Conservation (phyloP, 2,888 invertebrate genomes). For the Parascotia fuliginaria region DNA sequence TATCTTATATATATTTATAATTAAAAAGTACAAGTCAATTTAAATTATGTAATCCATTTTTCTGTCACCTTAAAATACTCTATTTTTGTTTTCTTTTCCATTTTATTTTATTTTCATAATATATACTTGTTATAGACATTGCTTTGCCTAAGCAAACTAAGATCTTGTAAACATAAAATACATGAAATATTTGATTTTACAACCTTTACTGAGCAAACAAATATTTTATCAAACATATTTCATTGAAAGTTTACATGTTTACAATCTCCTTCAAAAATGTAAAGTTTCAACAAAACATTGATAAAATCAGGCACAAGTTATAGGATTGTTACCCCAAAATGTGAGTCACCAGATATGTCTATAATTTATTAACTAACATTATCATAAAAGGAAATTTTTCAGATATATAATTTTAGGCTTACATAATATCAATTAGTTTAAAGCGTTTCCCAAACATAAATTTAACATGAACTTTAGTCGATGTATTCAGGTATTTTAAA, state of each 20-base stretch:
- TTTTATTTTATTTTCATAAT: conserved; percentile 6
- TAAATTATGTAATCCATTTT: not conserved
- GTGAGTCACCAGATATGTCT: conserved; percentile 57
- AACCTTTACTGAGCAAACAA: conserved; percentile 81
- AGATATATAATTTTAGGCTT: conserved; percentile 63
- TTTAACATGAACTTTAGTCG: conserved; percentile 4
- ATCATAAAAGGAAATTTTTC: conserved; percentile 64
- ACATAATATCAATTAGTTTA: conserved; percentile 62
- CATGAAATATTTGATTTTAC: conserved; percentile 55
- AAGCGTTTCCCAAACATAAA: conserved; percentile 35
- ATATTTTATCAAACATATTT: conserved; percentile 52
- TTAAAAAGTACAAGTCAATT: conserved; percentile 1
- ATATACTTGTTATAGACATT: conserved; percentile 19
- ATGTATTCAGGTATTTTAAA: not conserved
- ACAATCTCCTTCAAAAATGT: not conserved
- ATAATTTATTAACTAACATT: conserved; percentile 61
- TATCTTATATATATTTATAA: not conserved
- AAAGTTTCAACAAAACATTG: conserved; percentile 45
- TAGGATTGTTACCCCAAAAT: conserved; percentile 55
- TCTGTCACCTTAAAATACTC: not conserved
- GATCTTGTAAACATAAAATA: conserved; percentile 34
- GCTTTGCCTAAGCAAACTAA: conserved; percentile 34
- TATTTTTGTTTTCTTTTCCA: not conserved
- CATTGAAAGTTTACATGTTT: conserved; percentile 40
- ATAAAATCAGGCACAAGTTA: conserved; percentile 71